Base-by-base conservation (phyloP, 2,797 vertebrate genomes). In the Trematomus bernacchii region DNA sequence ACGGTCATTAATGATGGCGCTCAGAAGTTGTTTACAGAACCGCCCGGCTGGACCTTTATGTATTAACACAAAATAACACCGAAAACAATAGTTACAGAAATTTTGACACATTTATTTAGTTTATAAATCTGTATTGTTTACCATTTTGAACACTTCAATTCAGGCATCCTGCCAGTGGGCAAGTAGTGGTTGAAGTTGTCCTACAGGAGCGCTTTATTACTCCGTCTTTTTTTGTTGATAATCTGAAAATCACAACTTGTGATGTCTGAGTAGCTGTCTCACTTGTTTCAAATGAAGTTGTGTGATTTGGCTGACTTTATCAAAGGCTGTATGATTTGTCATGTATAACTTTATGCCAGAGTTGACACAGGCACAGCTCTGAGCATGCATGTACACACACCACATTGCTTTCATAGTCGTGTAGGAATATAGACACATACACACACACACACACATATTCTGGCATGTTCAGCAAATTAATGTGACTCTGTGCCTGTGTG, bases 11-110 rank as follows among this genome's bases (percentile, higher is more conserved):
- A 59, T 48, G 10, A 62, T 27, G 23, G 23, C 23, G 42, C 48
- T 54, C 48, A 19, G 53, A 53, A 27, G 2, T 55, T 79, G 44
- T 77, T 83, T 42, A 60, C 61, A 51, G 57, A 47, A 46, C 27
- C 7, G 15, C 16, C 66, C 40, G 30, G 50, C 40, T 62, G n/a
- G 21, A 75, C 78, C 3, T 69, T 50, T 50, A 50, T 55, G 62
- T 48, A 43, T 12, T 21, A 33, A n/a, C 40, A 23, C 69, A 47
- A 33, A 43, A 55, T 53, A n/a, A 73, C 40, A 69, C 33, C 44
- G 47, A 74, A 23, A 30, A 61, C 47, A 66, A 46, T 37, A 60
- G 16, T 53, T 11, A 21, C n/a, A 51, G 33, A 33, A 33, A 33
- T 33, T 33, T 8, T 33, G 33, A 55, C 18, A 63, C 16, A 15